phyloP scores from a whole-genome alignment of 2,113 vertebrate species.

The Xiphias gladius region DNA sequence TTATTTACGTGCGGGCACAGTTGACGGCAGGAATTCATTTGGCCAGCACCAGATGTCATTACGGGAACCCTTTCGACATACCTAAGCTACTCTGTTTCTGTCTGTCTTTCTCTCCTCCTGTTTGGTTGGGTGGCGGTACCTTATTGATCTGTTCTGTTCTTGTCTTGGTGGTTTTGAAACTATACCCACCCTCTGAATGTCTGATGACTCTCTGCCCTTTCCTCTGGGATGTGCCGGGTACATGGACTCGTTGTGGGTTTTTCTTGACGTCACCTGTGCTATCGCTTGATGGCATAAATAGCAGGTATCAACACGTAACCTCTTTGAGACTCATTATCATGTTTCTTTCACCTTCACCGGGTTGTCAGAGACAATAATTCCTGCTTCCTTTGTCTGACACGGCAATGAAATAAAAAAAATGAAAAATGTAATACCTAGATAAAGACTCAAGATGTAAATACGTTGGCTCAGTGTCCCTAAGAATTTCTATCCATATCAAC shows the following conservation, averaged over 20 bases:
- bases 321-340: neutral
- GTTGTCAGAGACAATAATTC: neutral
- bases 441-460: neutral
- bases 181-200: conserved; percentile 44
- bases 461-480: neutral
- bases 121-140: conserved; percentile 42
- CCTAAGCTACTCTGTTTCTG: conserved; percentile 17
- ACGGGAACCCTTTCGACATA: conserved; percentile 34
- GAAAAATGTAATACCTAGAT: neutral
- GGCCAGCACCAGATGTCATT: conserved; percentile 53
- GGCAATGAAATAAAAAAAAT: conserved; percentile 12
- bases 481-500: neutral
- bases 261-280: conserved; percentile 23
- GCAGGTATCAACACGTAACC: conserved; percentile 12
- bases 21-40: conserved; percentile 58
- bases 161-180: conserved; percentile 69
- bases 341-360: conserved; percentile 22
- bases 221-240: conserved; percentile 2
- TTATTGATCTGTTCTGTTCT: conserved; percentile 72
- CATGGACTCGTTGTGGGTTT: conserved; percentile 29
- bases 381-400: neutral
- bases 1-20: conserved; percentile 36
- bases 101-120: conserved; percentile 29
- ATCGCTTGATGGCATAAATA: conserved; percentile 40
- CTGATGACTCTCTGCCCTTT: conserved; percentile 50